phyloP scores from a whole-genome alignment of 2,888 invertebrate genomes.

The Leucania comma region DNA sequence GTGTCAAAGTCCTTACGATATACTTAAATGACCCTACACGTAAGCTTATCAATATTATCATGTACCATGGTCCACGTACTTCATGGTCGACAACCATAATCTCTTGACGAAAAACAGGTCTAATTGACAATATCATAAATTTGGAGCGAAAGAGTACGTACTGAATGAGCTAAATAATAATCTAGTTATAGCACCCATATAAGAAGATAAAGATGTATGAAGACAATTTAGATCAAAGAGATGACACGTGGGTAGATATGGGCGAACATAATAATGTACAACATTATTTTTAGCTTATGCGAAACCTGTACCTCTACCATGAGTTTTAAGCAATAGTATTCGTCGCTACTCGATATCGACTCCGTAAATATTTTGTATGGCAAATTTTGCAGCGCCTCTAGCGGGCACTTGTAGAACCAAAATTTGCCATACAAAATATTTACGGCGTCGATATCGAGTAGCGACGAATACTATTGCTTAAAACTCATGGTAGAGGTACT shows the following conservation, averaged over 20 bases:
- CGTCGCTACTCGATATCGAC: too few relatives aligned
- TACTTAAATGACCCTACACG: background rate
- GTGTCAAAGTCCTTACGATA: constrained; percentile 5
- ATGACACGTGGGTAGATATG: background rate
- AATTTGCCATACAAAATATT: too few relatives aligned
- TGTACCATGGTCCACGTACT: background rate
- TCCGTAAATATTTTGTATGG: too few relatives aligned
- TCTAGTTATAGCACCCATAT: background rate
- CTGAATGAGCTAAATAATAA: background rate
- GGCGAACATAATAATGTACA: background rate
- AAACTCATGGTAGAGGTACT: too few relatives aligned
- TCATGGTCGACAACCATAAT: constrained; percentile 1
- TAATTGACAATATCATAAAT: constrained; percentile 1
- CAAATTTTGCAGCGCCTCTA: too few relatives aligned
- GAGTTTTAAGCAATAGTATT: too few relatives aligned
- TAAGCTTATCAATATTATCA: constrained; percentile 7
- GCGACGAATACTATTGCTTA: too few relatives aligned
- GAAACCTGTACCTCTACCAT: too few relatives aligned
- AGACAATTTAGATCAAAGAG: constrained; percentile 6
- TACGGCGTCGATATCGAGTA: too few relatives aligned
- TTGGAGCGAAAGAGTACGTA: background rate
- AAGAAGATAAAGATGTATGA: background rate
- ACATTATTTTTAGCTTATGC: too few relatives aligned
- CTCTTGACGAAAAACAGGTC: background rate
- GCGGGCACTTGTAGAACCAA: too few relatives aligned